Evolutionary conservation across 2,888 invertebrate genomes (phyloP).

Genomic region (Eupithecia vulgata): DNA sequence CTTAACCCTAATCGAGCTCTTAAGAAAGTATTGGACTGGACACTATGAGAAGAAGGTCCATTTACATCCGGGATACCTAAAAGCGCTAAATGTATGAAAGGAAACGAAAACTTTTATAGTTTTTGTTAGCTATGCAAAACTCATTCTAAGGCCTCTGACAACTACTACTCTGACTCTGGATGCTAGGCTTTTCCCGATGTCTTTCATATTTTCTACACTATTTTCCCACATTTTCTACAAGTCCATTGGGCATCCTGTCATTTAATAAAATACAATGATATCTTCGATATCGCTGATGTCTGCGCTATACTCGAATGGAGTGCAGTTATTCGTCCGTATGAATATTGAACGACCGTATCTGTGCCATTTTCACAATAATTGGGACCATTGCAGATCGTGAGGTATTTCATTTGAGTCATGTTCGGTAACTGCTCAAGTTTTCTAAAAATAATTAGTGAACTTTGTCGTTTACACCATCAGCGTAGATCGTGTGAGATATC

Average conservation of each 20-base stretch:
- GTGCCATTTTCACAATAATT: conserved; percentile 35
- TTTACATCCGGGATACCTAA: too few relatives aligned
- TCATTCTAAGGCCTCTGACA: too few relatives aligned
- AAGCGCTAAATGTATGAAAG: too few relatives aligned
- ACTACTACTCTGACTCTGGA: too few relatives aligned
- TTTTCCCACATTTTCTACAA: neutral
- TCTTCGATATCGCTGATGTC: neutral
- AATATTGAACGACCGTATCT: conserved; percentile 39
- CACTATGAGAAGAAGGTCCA: too few relatives aligned
- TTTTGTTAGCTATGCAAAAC: neutral
- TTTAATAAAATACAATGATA: neutral
- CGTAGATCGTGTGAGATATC: neutral
- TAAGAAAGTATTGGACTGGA: too few relatives aligned
- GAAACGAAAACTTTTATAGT: too few relatives aligned
- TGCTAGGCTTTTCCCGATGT: neutral
- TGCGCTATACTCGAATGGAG: conserved; percentile 26
- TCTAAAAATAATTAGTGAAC: neutral
- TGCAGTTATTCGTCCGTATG: conserved; percentile 32
- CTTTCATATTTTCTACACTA: neutral
- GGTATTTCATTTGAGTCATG: neutral
- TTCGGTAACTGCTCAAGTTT: neutral
- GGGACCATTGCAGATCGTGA: conserved; percentile 24
- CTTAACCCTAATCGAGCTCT: too few relatives aligned
- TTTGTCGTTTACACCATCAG: neutral
- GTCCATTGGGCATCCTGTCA: neutral